Conservation (phyloP, 1,140 invertebrate species). For the Drosophila micromelanica region DNA sequence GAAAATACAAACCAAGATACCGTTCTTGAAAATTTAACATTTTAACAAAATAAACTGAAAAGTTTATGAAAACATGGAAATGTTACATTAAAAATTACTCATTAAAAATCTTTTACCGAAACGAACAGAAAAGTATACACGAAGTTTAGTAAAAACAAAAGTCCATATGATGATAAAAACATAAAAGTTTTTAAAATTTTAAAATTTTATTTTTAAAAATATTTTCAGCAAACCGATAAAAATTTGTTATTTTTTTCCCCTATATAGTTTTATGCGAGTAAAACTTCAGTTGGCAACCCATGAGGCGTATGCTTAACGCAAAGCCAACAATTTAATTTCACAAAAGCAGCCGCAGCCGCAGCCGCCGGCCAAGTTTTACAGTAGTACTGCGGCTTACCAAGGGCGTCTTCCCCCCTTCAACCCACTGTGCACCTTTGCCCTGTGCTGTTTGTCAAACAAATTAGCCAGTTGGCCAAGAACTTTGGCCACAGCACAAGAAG, state of each 20-base stretch:
- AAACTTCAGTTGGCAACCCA: constrained; percentile 52
- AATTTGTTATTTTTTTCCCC: not conserved
- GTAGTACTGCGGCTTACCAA: constrained; percentile 60
- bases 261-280: constrained; percentile 1
- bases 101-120: too few species aligned
- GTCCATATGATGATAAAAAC: too few species aligned
- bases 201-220: too few species aligned
- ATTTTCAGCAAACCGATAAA: too few species aligned
- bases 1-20: too few species aligned
- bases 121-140: too few species aligned
- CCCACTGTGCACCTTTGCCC: constrained; percentile 2
- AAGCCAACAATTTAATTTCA: constrained; percentile 66
- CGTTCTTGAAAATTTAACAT: too few species aligned
- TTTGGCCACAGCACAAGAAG: constrained; percentile 19
- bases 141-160: too few species aligned
- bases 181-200: too few species aligned
- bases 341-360: constrained; percentile 40
- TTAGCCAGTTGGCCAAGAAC: constrained; percentile 71
- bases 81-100: too few species aligned
- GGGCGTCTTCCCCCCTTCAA: not conserved
- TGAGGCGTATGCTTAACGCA: constrained; percentile 61
- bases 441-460: constrained; percentile 73
- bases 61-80: too few species aligned
- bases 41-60: too few species aligned
- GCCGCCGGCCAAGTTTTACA: constrained; percentile 56